Evolutionary conservation across 2,797 vertebrate genomes (phyloP), one percentile per base, ranked within the genome.

Genomic region (Diglossa cyanea): DNA sequence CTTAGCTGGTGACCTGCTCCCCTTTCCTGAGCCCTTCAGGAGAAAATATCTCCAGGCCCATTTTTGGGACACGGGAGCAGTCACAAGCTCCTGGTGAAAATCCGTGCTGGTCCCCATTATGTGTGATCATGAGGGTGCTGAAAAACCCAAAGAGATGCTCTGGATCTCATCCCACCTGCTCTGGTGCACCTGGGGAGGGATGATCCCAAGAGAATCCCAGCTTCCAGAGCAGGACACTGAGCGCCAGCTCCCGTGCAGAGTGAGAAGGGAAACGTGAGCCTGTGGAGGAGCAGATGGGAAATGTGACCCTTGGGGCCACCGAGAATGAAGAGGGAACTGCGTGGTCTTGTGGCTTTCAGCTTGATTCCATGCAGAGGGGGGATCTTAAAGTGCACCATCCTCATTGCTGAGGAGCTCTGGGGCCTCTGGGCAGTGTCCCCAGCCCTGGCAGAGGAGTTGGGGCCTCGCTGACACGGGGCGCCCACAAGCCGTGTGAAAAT

Each of bases 401-500:
- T 47, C 2, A 0, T 25, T 40, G 63, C 84, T 30, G 51, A 33
- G 63, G 20, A 70, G n/a, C 37, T 40, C 44, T 30, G 53, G 61
- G 72, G 65, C 40, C 45, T 57, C 40, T 90, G 92, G 54, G 40
- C 94, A 84, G 31, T 75, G 44, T 68, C n/a, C 13, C 47, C 31
- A 39, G 39, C 6, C 47, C 16, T 55, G 57, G 65, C 31, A 93
- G 62, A 65, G 47, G 47, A 96, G 86, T 39, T n/a, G 74, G 66
- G 84, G 66, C 55, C 83, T 81, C 14, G 0, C 76, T 88, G 92
- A 30, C 92, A 96, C 0, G 0, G 70, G 68, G 88, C 35, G 31
- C 91, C 88, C 75, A 94, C 55, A 0, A 90, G 86, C 66, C 12
- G 30, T 55, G 95, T 0, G 73, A 91, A 95, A 96, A 93, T 92